phyloP scores from a whole-genome alignment of 2,888 invertebrate genomes.

The Cetonia aurata region DNA sequence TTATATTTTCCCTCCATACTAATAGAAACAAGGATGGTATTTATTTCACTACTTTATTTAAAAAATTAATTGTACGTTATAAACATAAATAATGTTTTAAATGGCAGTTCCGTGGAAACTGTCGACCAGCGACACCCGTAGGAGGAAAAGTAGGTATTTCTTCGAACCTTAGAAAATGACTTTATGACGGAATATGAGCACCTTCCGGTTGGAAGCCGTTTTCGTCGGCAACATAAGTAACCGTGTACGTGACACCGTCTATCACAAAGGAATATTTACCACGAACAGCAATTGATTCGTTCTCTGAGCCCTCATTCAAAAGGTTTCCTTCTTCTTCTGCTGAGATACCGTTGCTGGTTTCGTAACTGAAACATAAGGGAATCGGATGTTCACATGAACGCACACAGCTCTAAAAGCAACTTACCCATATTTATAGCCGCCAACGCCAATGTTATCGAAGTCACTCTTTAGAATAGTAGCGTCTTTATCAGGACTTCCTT shows the following conservation, averaged over 20 bases:
- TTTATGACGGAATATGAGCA: conserved; percentile 65
- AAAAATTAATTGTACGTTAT: conserved; percentile 31
- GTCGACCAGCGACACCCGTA: conserved; percentile 21
- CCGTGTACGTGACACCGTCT: conserved; percentile 74
- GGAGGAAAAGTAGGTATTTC: conserved; percentile 9
- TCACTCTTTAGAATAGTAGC: conserved; percentile 74
- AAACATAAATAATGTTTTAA: conserved; percentile 31
- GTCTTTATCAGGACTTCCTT: conserved; percentile 63
- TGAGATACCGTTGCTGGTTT: conserved; percentile 75
- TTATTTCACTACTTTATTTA: background rate
- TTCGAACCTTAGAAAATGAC: background rate
- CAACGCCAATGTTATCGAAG: conserved; percentile 71
- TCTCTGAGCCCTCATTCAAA: conserved; percentile 74
- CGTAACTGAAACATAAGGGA: conserved; percentile 66
- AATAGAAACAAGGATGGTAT: background rate
- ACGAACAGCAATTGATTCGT: conserved; percentile 73
- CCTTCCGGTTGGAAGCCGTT: conserved; percentile 72
- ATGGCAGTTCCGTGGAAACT: conserved; percentile 33
- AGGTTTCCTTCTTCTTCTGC: conserved; percentile 74
- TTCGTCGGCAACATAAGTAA: conserved; percentile 74
- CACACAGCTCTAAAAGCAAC: conserved; percentile 11
- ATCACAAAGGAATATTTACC: conserved; percentile 74
- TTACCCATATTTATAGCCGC: conserved; percentile 58
- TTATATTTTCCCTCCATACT: too few relatives aligned
- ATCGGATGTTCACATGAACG: background rate